Evolutionary conservation across 2,797 vertebrate species (phyloP).

Genomic region (Psittacula echo): DNA sequence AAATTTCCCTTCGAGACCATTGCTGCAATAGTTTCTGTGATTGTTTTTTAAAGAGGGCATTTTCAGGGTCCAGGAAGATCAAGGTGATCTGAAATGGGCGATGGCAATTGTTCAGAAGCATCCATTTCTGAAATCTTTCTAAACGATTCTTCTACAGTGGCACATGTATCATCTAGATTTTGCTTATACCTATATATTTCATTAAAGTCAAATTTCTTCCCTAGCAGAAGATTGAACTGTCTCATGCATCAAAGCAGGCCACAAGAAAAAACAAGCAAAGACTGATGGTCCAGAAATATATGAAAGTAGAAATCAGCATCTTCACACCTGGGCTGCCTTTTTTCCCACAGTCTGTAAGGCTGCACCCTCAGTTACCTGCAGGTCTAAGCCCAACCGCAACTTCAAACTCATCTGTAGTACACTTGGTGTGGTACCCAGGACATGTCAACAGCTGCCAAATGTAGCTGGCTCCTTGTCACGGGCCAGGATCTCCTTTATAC

Average conservation of each 20-base stretch:
- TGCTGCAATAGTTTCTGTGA: background rate
- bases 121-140: background rate
- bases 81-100: background rate
- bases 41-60: background rate
- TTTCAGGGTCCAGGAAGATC: constrained; percentile 17
- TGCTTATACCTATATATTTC: background rate
- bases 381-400: background rate
- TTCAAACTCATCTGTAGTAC: background rate
- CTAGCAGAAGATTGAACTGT: background rate
- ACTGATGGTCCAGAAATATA: background rate
- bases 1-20: background rate
- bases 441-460: background rate
- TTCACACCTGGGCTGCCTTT: background rate
- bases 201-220: background rate
- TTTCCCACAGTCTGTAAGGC: background rate
- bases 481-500: background rate
- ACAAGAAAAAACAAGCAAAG: background rate
- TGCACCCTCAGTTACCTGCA: background rate
- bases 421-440: rapidly evolving
- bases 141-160: background rate
- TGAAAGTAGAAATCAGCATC: background rate
- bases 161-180: background rate
- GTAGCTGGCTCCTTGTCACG: background rate
- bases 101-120: constrained; percentile 2
- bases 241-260: background rate